Conservation (phyloP, 1,140 invertebrate species). For the Chironomus tepperi region DNA sequence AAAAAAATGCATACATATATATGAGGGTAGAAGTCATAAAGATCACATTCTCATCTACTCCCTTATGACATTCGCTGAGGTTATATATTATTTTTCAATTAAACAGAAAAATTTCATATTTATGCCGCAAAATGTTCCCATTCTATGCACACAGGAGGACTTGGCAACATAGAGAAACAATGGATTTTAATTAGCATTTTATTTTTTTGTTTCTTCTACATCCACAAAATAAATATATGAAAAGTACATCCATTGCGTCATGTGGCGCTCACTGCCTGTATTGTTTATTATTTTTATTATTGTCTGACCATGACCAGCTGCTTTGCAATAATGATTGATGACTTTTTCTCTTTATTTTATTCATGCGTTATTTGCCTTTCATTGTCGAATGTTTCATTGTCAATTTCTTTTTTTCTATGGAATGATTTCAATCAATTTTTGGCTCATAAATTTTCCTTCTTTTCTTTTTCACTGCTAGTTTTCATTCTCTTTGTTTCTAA, state of each 20-base stretch:
- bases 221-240: background rate
- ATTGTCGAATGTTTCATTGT: background rate
- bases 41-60: background rate
- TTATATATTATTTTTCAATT: background rate
- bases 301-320: background rate
- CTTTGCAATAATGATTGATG: conserved; percentile 6
- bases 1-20: background rate
- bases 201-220: background rate
- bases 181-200: conserved; percentile 9
- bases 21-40: background rate
- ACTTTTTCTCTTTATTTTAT: background rate
- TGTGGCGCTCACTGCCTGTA: background rate
- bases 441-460: background rate
- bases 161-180: background rate
- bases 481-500: too few relatives aligned
- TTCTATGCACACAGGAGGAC: too few relatives aligned
- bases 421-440: background rate
- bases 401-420: background rate
- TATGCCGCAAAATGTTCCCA: too few relatives aligned
- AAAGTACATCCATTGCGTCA: background rate
- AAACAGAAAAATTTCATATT: too few relatives aligned
- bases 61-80: background rate
- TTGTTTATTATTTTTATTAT: background rate
- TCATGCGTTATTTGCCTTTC: background rate
- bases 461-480: too few relatives aligned